These are phyloP conservation scores for Danaus melanippus DNA, from an alignment of 1,140 invertebrate genomes.

Conservation along the genomic window DNA sequence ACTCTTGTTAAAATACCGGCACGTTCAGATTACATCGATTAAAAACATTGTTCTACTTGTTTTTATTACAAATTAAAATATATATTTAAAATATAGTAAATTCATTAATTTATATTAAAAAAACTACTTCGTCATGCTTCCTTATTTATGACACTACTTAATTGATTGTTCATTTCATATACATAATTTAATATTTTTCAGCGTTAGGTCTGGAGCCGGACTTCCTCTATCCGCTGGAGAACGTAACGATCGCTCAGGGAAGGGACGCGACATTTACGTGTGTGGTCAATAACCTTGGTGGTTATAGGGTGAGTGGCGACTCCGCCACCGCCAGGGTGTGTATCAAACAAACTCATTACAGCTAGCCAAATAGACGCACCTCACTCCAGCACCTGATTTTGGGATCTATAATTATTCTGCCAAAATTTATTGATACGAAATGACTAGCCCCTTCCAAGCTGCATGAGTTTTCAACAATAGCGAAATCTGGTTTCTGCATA, in stretches of 20 bases:
- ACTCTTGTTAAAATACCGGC: constrained; percentile 34
- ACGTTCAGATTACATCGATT: constrained; percentile 33
- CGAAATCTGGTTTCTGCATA: too few relatives aligned
- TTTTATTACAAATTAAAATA: too few relatives aligned
- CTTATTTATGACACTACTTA: too few relatives aligned
- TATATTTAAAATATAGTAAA: too few relatives aligned
- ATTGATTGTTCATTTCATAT: too few relatives aligned
- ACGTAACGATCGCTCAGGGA: constrained; percentile 89
- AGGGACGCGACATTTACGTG: constrained; percentile 91
- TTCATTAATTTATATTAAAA: too few relatives aligned
- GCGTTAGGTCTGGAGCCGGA: constrained; percentile 82
- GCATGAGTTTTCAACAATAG: too few relatives aligned
- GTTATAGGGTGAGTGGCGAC: constrained; percentile 94
- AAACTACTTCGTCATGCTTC: too few relatives aligned
- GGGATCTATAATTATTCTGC: constrained; percentile 52
- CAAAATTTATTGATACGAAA: too few relatives aligned
- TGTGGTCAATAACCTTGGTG: constrained; percentile 91
- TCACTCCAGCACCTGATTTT: constrained; percentile 46
- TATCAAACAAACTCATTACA: constrained; percentile 74
- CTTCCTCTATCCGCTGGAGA: constrained; percentile 87
- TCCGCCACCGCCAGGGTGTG: constrained; percentile 84
- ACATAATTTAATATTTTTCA: constrained; percentile 29
- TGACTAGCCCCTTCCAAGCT: too few relatives aligned
- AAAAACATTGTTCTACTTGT: constrained; percentile 21
- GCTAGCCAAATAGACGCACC: constrained; percentile 59